Conservation (phyloP, 1,140 invertebrate species). For the Macrobrachium nipponense region DNA sequence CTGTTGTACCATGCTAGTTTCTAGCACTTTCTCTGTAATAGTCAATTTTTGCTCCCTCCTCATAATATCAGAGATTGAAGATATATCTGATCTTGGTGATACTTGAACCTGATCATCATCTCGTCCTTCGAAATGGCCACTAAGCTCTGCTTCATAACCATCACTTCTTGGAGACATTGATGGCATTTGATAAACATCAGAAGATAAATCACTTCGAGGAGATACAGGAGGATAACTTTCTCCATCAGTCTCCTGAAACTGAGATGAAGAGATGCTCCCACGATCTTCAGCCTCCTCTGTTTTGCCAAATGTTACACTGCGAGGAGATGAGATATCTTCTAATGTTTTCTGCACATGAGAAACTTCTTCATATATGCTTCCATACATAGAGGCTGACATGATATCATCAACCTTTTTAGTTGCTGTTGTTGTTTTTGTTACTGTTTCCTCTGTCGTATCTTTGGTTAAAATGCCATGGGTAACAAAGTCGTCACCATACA, state of each 20-base stretch:
- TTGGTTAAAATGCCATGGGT: constrained; percentile 20
- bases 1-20: constrained; percentile 36
- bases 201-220: constrained; percentile 51
- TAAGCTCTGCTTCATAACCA: constrained; percentile 52
- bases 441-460: constrained; percentile 14
- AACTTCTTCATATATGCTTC: constrained; percentile 34
- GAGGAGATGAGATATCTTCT: constrained; percentile 45
- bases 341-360: constrained; percentile 20
- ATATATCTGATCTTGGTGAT: constrained; percentile 51
- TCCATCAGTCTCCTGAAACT: constrained; percentile 18
- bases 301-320: constrained; percentile 41
- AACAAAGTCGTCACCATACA: constrained; percentile 62
- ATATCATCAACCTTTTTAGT: constrained; percentile 47
- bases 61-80: constrained; percentile 50
- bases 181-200: constrained; percentile 41
- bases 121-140: constrained; percentile 44
- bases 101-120: constrained; percentile 43
- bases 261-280: not conserved
- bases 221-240: constrained; percentile 38
- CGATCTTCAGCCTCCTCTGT: constrained; percentile 41
- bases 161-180: constrained; percentile 55
- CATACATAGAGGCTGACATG: constrained; percentile 56
- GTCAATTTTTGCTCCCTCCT: constrained; percentile 43
- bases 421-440: constrained; percentile 33
- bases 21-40: constrained; percentile 29